A percentile compares a stretch with the other conserved stretches of the same genome.
These are phyloP conservation scores for Pectinophora gossypiella DNA, from an alignment of 1,140 invertebrate genomes.

Conservation along the genomic window DNA sequence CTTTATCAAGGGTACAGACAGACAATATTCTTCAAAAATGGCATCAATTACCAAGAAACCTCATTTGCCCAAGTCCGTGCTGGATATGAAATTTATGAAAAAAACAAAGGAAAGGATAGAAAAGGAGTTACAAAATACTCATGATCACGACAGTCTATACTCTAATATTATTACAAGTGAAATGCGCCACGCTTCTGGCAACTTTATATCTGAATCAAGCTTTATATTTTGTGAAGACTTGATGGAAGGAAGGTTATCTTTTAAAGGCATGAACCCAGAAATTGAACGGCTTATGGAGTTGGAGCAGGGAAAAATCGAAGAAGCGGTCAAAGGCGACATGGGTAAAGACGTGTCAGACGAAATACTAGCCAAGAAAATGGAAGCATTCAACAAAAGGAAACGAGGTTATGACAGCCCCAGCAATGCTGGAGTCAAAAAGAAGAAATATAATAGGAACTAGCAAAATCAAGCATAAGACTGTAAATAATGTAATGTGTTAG, in stretches of 20 bases:
- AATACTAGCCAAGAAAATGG: slow-evolving; percentile 77
- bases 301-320: slow-evolving; percentile 47
- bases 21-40: slow-evolving; percentile 15
- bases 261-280: slow-evolving; percentile 92
- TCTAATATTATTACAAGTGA: slow-evolving; percentile 79
- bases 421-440: slow-evolving; percentile 32
- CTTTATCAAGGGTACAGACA: too few relatives aligned
- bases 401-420: slow-evolving; percentile 24
- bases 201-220: slow-evolving; percentile 86
- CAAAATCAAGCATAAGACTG: too few relatives aligned
- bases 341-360: slow-evolving; percentile 82
- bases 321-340: slow-evolving; percentile 55
- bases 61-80: slow-evolving; percentile 80
- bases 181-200: slow-evolving; percentile 76
- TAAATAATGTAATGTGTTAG: background rate
- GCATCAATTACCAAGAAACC: slow-evolving; percentile 37
- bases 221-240: slow-evolving; percentile 85
- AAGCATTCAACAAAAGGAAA: slow-evolving; percentile 54
- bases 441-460: too few relatives aligned
- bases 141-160: slow-evolving; percentile 80
- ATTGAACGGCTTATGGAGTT: slow-evolving; percentile 86
- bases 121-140: slow-evolving; percentile 83
- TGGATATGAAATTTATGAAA: slow-evolving; percentile 94
- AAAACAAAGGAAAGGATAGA: slow-evolving; percentile 88
- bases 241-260: slow-evolving; percentile 88